phyloP scores from a whole-genome alignment of 2,113 vertebrate genomes.

The Notarius lentiginosus region DNA sequence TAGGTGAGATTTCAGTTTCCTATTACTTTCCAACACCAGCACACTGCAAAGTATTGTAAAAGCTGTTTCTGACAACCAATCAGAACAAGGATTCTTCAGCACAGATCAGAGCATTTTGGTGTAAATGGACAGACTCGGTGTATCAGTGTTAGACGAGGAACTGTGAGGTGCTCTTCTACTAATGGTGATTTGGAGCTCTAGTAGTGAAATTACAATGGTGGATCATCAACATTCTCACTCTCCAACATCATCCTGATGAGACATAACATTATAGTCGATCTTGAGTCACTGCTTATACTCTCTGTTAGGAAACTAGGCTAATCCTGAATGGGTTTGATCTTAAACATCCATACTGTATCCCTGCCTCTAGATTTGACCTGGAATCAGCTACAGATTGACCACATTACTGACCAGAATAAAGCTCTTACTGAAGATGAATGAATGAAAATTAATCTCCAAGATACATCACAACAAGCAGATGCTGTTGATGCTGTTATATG shows the following conservation, averaged over 20 bases:
- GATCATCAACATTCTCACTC: conserved; percentile 9
- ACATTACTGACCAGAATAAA: neutral
- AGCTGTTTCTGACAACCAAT: neutral
- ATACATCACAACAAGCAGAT: neutral
- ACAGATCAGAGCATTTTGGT: neutral
- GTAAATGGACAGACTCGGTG: neutral
- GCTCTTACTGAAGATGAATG: neutral
- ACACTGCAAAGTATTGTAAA: neutral
- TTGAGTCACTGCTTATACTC: neutral
- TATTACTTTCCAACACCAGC: neutral
- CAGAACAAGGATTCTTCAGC: neutral
- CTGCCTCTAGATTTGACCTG: neutral
- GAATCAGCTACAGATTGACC: neutral
- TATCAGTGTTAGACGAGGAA: neutral
- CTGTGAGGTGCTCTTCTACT: neutral
- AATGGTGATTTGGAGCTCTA: neutral
- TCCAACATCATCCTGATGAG: neutral
- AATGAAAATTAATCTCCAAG: neutral
- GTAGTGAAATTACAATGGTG: neutral
- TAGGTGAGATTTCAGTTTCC: neutral
- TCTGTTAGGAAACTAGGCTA: neutral
- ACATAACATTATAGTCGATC: neutral
- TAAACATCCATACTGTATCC: neutral
- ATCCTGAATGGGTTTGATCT: neutral
- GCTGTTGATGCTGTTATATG: neutral